Conservation (phyloP, 1,140 invertebrate genomes). For the Hylaeus volcanicus region DNA sequence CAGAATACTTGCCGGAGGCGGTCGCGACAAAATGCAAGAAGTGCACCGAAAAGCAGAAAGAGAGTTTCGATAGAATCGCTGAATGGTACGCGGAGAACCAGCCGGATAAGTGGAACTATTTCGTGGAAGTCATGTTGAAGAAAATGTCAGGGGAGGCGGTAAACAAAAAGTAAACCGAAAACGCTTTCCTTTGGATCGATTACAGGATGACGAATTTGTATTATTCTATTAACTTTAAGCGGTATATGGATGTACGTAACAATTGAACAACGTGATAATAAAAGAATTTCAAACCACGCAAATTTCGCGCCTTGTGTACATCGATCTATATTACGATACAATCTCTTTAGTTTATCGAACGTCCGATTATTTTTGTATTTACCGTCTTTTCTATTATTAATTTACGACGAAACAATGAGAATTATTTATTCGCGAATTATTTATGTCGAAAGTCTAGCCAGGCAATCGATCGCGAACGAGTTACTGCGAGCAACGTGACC, state of each 20-base stretch:
- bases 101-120: slow-evolving; percentile 41
- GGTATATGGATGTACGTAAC: not conserved
- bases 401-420: no score
- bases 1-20: slow-evolving; percentile 48
- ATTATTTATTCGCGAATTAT: not conserved
- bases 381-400: no score
- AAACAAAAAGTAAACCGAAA: not conserved
- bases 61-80: slow-evolving; percentile 26
- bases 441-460: no score
- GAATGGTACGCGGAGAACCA: slow-evolving; percentile 48
- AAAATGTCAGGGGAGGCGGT: no score
- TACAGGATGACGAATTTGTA: no score
- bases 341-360: no score
- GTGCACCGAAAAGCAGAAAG: slow-evolving; percentile 59
- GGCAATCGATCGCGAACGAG: no score
- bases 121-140: not conserved
- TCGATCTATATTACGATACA: no score
- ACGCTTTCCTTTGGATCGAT: no score
- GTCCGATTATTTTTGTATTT: no score
- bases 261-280: not conserved
- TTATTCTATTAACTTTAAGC: not conserved
- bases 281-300: no score
- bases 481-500: not conserved
- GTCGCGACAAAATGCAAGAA: slow-evolving; percentile 52
- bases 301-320: not conserved